These are phyloP conservation scores for Phlogophora meticulosa DNA, from an alignment of 2,888 invertebrate genomes.

Conservation along the genomic window DNA sequence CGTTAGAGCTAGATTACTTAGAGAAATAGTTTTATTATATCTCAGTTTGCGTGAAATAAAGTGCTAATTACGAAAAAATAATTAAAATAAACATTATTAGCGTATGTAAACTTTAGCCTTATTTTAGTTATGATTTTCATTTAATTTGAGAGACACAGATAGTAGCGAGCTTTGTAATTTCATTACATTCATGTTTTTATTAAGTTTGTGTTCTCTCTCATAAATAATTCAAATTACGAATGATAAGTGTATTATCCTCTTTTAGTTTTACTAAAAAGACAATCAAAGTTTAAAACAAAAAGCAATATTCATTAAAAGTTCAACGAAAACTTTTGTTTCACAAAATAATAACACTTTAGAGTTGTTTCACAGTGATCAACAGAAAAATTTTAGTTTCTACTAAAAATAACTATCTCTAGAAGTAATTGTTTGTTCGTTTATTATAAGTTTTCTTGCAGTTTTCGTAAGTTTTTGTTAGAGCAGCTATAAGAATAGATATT, in stretches of 20 bases:
- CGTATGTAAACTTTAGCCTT: neutral
- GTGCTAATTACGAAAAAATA: conserved; percentile 2
- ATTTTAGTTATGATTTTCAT: neutral
- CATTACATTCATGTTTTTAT: conserved; percentile 3
- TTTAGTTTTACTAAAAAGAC: conserved; percentile 25
- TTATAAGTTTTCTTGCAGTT: conserved; percentile 36
- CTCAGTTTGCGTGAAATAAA: neutral
- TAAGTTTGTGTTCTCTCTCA: neutral
- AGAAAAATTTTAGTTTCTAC: conserved; percentile 27
- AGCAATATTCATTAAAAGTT: conserved; percentile 50
- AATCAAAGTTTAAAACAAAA: conserved; percentile 38
- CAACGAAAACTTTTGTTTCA: conserved; percentile 13
- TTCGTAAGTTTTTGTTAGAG: conserved; percentile 5
- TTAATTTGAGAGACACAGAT: conserved; percentile 6
- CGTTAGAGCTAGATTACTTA: neutral
- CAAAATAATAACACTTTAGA: conserved; percentile 31
- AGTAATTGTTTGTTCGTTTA: conserved; percentile 21
- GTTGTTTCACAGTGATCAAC: conserved; percentile 29
- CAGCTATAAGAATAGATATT: conserved; percentile 4
- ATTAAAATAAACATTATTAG: conserved; percentile 11
- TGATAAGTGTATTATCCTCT: conserved; percentile 20
- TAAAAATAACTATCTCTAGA: conserved; percentile 21
- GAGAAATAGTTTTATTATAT: conserved; percentile 17
- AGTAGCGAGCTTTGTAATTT: neutral
- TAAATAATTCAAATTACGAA: neutral